Percentiles rank a stretch among this genome's conserved stretches.
These are phyloP conservation scores for Ciona savignyi DNA, from an alignment of 23 tunicate genomes.

Conservation along the genomic window DNA sequence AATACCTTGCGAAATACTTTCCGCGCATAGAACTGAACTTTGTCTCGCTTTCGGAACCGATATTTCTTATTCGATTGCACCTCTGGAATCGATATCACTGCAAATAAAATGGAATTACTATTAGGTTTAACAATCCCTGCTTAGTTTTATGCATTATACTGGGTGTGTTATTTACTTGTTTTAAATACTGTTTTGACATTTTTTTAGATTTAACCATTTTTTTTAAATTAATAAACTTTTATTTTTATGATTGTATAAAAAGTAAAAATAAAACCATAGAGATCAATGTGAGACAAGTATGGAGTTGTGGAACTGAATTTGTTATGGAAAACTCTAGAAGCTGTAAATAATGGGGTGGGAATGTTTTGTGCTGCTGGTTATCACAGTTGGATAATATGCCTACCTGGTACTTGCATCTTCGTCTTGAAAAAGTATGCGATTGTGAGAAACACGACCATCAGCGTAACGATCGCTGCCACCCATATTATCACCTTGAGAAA, in stretches of 20 bases:
- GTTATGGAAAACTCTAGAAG: neutral
- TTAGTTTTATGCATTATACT: too few species aligned
- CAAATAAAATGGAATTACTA: too few species aligned
- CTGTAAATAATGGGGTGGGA: neutral
- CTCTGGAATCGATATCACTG: conserved; percentile 37
- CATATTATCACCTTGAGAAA: conserved; percentile 14
- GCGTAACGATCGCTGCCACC: conserved; percentile 9
- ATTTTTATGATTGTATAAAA: neutral
- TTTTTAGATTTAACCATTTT: too few species aligned
- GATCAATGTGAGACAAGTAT: neutral
- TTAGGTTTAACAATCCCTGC: too few species aligned
- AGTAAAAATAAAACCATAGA: neutral
- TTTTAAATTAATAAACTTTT: too few species aligned
- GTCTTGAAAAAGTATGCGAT: conserved; percentile 6
- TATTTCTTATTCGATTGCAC: conserved; percentile 32
- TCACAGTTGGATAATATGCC: neutral
- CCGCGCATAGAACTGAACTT: conserved; percentile 72
- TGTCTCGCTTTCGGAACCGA: conserved; percentile 83
- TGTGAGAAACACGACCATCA: conserved; percentile 5
- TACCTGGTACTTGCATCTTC: conserved; percentile 19
- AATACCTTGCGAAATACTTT: conserved; percentile 78
- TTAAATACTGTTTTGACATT: neutral
- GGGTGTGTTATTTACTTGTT: too few species aligned
- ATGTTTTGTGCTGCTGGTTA: neutral
- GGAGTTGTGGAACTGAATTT: neutral